Conservation (phyloP, 2,113 vertebrate species). For the Charadrius vociferus region DNA sequence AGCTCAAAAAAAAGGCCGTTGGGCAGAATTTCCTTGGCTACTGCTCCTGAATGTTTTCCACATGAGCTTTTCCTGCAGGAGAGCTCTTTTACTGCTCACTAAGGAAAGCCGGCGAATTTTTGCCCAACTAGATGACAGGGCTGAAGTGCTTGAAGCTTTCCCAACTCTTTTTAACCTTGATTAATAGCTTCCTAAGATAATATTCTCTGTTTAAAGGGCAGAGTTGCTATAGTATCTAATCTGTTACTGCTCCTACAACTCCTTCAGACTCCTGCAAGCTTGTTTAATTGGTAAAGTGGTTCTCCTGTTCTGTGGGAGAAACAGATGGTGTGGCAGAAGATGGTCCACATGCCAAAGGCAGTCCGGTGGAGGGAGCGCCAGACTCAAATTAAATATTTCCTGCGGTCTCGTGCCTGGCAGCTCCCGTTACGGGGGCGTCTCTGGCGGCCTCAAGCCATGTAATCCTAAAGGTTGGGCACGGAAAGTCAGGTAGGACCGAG, state of each 20-base stretch:
- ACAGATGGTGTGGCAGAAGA: not conserved
- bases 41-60: not conserved
- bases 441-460: fast-evolving
- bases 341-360: not conserved
- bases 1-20: not conserved
- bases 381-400: not conserved
- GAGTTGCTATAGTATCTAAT: not conserved
- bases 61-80: not conserved
- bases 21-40: not conserved
- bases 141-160: not conserved
- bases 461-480: not conserved
- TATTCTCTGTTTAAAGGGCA: not conserved
- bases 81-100: not conserved
- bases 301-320: not conserved
- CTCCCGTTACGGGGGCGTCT: not conserved
- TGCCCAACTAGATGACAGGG: not conserved
- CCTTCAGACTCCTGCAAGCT: not conserved
- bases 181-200: not conserved
- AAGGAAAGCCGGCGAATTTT: not conserved
- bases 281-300: not conserved
- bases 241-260: not conserved
- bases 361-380: not conserved
- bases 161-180: not conserved
- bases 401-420: not conserved
- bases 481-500: not conserved